phyloP scores from a whole-genome alignment of 1,140 invertebrate species.

The Philotrypesis tridentata region DNA sequence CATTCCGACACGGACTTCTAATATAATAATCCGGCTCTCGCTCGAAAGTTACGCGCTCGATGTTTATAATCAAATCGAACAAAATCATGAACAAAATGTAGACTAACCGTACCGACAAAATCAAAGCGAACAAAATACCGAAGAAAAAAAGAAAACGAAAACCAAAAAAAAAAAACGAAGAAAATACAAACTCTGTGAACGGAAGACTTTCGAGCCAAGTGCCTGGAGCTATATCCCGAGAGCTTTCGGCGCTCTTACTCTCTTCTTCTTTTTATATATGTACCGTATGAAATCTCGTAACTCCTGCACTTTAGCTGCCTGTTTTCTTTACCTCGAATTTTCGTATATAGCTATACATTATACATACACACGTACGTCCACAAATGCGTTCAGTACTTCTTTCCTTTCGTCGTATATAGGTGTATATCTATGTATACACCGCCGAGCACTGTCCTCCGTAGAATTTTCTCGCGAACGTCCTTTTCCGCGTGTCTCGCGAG shows the following conservation, averaged over 20 bases:
- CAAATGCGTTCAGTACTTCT: background rate
- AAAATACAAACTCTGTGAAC: background rate
- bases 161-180: background rate
- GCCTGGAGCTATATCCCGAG: background rate
- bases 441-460: background rate
- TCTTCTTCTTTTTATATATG: constrained; percentile 29
- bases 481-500: background rate
- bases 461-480: background rate
- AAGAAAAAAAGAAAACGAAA: no score
- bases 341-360: background rate
- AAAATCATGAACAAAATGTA: constrained; percentile 1
- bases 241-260: constrained; percentile 37
- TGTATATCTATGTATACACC: no score
- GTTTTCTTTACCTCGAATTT: background rate
- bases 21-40: constrained; percentile 11
- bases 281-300: background rate
- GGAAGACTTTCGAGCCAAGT: constrained; percentile 2
- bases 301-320: background rate
- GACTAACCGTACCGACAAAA: background rate
- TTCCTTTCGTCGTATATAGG: background rate
- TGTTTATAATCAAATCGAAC: constrained; percentile 15
- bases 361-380: no score
- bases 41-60: background rate
- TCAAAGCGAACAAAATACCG: constrained; percentile 9
- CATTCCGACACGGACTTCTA: background rate